Percentiles rank a stretch among this genome's conserved stretches.
Conservation (phyloP, 2,113 vertebrate species). For the Odocoileus virginianus region DNA sequence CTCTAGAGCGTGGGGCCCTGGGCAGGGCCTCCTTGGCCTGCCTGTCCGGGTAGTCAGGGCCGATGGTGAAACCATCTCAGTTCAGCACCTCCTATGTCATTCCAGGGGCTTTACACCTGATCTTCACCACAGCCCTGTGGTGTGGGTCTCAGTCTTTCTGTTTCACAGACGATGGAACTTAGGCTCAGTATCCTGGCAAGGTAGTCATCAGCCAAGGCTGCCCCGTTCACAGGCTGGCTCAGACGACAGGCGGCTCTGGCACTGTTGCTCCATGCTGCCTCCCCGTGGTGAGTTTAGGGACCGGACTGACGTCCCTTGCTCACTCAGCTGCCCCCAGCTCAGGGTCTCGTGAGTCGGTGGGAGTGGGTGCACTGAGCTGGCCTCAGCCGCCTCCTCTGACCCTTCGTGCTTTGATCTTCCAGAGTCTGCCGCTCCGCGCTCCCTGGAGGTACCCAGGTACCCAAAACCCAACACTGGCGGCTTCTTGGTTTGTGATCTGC, state of each 20-base stretch:
- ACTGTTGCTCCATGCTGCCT: background rate
- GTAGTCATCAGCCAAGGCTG: background rate
- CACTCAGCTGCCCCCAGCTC: accelerated
- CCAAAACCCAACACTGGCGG: background rate
- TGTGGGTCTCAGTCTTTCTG: background rate
- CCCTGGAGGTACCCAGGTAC: background rate
- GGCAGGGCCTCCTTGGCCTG: background rate
- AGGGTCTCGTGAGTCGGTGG: background rate
- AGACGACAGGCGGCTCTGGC: accelerated
- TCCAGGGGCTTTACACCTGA: background rate
- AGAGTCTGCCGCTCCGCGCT: background rate
- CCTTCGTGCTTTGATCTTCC: background rate
- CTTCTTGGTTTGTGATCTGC: background rate
- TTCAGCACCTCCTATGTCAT: background rate
- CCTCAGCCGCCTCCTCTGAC: background rate
- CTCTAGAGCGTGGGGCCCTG: background rate
- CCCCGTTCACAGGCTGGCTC: background rate
- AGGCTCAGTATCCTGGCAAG: background rate
- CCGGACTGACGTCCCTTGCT: background rate
- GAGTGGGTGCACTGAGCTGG: background rate
- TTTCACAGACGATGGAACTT: background rate
- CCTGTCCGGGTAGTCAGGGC: background rate
- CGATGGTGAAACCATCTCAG: accelerated
- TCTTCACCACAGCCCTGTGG: background rate
- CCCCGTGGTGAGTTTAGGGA: background rate